A percentile compares a stretch with the other conserved stretches of the same genome.
These are phyloP conservation scores for Drosophila affinis DNA, from an alignment of 2,888 invertebrate species.

Conservation along the genomic window DNA sequence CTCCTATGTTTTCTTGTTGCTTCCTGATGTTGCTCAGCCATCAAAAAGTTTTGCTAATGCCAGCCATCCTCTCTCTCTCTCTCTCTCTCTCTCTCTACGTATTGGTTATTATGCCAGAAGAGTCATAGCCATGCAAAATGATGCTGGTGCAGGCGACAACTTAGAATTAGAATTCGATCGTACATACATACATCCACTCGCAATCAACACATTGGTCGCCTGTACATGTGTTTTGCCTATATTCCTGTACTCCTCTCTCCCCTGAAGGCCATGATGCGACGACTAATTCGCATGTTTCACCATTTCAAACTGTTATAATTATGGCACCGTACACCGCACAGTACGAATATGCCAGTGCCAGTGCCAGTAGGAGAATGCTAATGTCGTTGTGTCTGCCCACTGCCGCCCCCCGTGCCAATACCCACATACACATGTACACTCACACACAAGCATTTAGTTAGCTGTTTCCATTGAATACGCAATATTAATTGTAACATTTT, in stretches of 20 bases:
- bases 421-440: background rate
- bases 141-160: slow-evolving; percentile 39
- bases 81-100: slow-evolving; percentile 15
- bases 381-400: slow-evolving; percentile 3
- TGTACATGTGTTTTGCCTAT: slow-evolving; percentile 17
- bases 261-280: slow-evolving; percentile 15
- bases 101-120: slow-evolving; percentile 13
- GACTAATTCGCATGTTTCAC: slow-evolving; percentile 68
- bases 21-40: slow-evolving; percentile 31
- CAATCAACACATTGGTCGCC: slow-evolving; percentile 26
- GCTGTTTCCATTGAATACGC: slow-evolving; percentile 35
- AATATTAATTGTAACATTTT: slow-evolving; percentile 76
- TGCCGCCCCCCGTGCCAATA: background rate
- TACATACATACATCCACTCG: too few relatives aligned
- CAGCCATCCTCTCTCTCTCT: slow-evolving; percentile 4
- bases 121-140: slow-evolving; percentile 2
- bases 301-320: slow-evolving; percentile 58
- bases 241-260: background rate
- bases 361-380: slow-evolving; percentile 49
- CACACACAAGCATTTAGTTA: background rate
- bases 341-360: slow-evolving; percentile 30
- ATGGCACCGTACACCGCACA: slow-evolving; percentile 37
- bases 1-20: slow-evolving; percentile 6
- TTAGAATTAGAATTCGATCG: too few relatives aligned
- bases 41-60: slow-evolving; percentile 35